These are phyloP conservation scores for Drosophila hamatofila DNA, from an alignment of 2,888 invertebrate species.

Conservation along the genomic window DNA sequence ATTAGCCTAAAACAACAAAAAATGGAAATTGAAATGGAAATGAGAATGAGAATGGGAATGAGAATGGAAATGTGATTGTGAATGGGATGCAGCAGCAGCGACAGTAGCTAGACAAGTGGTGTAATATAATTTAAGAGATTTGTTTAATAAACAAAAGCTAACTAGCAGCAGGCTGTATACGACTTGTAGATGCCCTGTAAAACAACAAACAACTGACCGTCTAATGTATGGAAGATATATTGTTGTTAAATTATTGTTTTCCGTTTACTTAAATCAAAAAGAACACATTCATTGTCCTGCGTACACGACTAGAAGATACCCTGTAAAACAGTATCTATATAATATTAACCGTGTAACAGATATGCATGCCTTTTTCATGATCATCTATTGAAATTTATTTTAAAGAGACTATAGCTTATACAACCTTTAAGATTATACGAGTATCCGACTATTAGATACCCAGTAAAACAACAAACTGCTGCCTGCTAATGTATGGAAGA, in stretches of 20 bases:
- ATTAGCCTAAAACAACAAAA: background rate
- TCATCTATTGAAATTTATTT: background rate
- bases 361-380: background rate
- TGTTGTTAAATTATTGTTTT: no score
- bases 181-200: background rate
- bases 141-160: background rate
- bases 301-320: background rate
- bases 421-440: background rate
- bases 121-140: slow-evolving; percentile 4
- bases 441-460: background rate
- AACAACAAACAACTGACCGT: no score
- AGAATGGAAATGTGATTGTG: background rate
- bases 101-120: slow-evolving; percentile 4
- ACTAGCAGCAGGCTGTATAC: background rate
- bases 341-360: background rate
- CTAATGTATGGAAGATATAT: no score
- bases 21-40: background rate
- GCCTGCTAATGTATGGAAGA: no score
- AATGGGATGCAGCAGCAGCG: background rate
- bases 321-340: background rate
- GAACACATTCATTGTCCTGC: no score
- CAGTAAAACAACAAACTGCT: no score
- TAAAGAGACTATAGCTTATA: background rate
- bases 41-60: background rate
- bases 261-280: no score